Base-by-base conservation (phyloP, 1,140 invertebrate genomes). In the Idris sp. region DNA sequence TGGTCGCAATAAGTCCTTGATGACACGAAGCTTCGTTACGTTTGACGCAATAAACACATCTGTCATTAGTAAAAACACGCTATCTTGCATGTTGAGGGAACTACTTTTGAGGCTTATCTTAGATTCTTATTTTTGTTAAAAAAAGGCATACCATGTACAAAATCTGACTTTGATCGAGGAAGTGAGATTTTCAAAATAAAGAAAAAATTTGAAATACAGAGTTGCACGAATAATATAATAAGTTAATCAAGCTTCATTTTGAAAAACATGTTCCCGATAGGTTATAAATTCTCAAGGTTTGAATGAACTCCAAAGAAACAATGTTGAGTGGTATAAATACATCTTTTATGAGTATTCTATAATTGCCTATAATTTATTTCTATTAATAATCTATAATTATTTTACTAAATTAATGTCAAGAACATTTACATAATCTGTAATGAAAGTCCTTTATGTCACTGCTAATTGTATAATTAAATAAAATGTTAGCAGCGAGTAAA, bases 31-130 rank as follows among this genome's bases (percentile, higher is more conserved):
- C 51, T 51, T 58, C 16, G 26, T 65, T 73, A 59, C 10, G 30
- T 73, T 59, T 64, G 58, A 35, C 44, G 44, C 40, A 59, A 73
- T 51, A 62, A 58, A 64, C 49, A 49, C 58, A 72, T 72, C 40
- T 58, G 22, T 14, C 46, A 59, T 59, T 59, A 62, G 19, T 22
- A 9, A 10, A 58, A 53, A 59, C 69, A 73, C 53, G 69, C 59
- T 36, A 73, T 44, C 59, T 73, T 43, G 58, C 69, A 59, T 73
- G 69, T 62, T 30, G 11, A 40, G 33, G 30, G 31, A 65, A 54
- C 54, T 65, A 46, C 31, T 56, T 67, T 54, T 35, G 19, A 26
- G 19, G 11, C 11, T 5, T 15, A n/a, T 11, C 19, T 26, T 9
- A 5, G 13, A 59, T 36, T 35, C 22, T 49, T 61, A 40, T 36